phyloP scores from a whole-genome alignment of 2,797 vertebrate genomes.

The Sarcoramphus papa region DNA sequence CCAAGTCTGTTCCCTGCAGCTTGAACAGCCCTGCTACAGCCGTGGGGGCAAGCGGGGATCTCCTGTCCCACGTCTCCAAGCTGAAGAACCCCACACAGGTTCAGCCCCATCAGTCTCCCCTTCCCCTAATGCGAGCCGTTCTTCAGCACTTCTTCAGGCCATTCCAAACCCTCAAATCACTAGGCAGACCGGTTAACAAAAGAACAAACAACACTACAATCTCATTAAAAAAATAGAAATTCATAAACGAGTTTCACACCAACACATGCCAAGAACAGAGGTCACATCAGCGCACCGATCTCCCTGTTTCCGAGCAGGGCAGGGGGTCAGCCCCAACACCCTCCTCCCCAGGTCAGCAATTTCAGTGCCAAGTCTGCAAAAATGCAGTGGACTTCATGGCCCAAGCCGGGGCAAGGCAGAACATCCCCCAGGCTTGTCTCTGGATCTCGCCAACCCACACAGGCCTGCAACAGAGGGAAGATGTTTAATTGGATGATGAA shows the following conservation, averaged over 20 bases:
- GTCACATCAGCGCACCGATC: rapidly evolving
- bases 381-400: not conserved
- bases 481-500: not conserved
- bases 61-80: not conserved
- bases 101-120: not conserved
- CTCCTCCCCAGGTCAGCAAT: not conserved
- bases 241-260: not conserved
- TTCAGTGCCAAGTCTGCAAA: not conserved
- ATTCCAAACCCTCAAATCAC: not conserved
- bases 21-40: not conserved
- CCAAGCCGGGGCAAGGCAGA: not conserved
- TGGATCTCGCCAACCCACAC: not conserved
- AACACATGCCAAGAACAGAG: not conserved
- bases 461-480: not conserved
- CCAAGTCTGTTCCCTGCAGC: not conserved
- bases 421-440: not conserved
- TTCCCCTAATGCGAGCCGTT: not conserved
- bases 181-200: not conserved
- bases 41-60: no score
- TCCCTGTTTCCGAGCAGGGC: not conserved
- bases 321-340: not conserved
- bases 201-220: not conserved
- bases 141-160: not conserved
- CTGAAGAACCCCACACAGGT: not conserved
- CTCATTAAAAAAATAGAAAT: not conserved